Conservation (phyloP, 2,888 invertebrate species). For the Gerosis bhagava region DNA sequence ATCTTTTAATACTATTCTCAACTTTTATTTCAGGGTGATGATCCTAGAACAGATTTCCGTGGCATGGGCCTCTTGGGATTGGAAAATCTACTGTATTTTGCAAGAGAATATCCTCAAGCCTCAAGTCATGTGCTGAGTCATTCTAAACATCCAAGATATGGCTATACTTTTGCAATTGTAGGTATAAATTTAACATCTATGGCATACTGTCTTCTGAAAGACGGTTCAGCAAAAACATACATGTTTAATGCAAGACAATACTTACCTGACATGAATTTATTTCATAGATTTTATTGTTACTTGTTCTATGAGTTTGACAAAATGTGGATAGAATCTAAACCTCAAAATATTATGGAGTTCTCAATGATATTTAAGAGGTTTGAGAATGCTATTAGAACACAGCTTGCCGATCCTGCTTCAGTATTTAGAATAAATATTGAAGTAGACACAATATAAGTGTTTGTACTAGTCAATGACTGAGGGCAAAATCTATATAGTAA, state of each 20-base stretch:
- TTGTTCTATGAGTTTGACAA: constrained; percentile 97
- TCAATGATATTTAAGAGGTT: constrained; percentile 93
- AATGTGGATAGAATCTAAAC: constrained; percentile 96
- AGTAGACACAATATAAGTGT: constrained; percentile 82
- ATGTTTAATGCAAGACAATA: constrained; percentile 91
- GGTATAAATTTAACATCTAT: constrained; percentile 98
- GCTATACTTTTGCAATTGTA: constrained; percentile 95
- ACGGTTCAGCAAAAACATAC: constrained; percentile 93
- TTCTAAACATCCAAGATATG: constrained; percentile 94
- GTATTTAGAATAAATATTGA: constrained; percentile 91
- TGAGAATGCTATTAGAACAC: constrained; percentile 87
- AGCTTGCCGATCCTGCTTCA: constrained; percentile 86
- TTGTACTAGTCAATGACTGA: constrained; percentile 15
- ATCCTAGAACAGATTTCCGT: constrained; percentile 98
- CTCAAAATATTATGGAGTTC: constrained; percentile 97
- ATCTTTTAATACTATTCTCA: too few species aligned
- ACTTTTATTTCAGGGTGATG: constrained; percentile 88
- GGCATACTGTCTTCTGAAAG: constrained; percentile 90
- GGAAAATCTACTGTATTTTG: constrained; percentile 95
- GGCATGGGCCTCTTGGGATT: constrained; percentile 98
- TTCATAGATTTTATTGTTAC: constrained; percentile 97
- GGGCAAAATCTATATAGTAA: too few species aligned
- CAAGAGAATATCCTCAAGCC: constrained; percentile 89
- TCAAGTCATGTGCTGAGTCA: constrained; percentile 93
- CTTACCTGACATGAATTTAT: constrained; percentile 87